Conservation (phyloP, 2,888 invertebrate species). For the Alsophila aescularia region DNA sequence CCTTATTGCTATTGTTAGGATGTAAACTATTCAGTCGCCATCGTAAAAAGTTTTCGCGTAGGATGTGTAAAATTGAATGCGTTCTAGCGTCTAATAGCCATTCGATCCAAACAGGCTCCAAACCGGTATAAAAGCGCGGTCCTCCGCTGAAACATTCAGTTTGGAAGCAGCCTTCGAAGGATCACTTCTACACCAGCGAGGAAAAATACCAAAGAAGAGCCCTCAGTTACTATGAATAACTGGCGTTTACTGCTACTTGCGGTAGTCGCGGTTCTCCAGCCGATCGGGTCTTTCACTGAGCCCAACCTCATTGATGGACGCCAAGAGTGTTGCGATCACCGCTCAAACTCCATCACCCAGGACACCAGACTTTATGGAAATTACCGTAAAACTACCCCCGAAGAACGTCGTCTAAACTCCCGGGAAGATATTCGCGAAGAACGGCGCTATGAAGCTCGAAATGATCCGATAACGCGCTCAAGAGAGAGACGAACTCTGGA, state of each 20-base stretch:
- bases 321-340: conserved; percentile 61
- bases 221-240: conserved; percentile 79
- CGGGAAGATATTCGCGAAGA: conserved; percentile 42
- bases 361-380: conserved; percentile 45
- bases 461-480: conserved; percentile 25
- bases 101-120: conserved; percentile 54
- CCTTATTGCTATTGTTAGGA: conserved; percentile 35
- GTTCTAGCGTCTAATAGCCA: conserved; percentile 75
- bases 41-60: conserved; percentile 47
- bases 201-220: conserved; percentile 48
- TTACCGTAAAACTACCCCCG: conserved; percentile 14
- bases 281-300: conserved; percentile 64
- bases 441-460: conserved; percentile 44
- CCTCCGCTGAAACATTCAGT: conserved; percentile 54
- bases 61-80: conserved; percentile 79
- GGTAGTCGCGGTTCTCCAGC: conserved; percentile 70
- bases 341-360: conserved; percentile 36
- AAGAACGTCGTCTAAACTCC: conserved; percentile 25
- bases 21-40: conserved; percentile 39
- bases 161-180: conserved; percentile 65
- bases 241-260: conserved; percentile 77
- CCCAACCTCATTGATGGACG: conserved; percentile 72
- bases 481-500: conserved; percentile 16
- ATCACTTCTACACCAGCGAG: conserved; percentile 57
- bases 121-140: conserved; percentile 64